phyloP scores from a whole-genome alignment of 1,140 invertebrate genomes.

The Drosophila funebris region DNA sequence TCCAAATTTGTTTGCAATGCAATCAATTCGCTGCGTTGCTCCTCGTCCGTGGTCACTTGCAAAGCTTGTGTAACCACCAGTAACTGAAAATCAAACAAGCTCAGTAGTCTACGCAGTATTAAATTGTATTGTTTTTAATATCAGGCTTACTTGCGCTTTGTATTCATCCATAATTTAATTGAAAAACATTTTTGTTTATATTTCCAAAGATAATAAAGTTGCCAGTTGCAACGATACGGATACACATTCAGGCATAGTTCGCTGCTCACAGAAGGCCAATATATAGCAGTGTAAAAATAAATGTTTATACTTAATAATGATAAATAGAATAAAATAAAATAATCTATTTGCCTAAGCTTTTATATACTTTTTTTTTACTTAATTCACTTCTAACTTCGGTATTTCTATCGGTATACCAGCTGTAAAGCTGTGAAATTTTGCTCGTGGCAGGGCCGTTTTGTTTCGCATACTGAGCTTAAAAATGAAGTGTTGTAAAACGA shows the following conservation, averaged over 20 bases:
- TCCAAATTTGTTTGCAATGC: slow-evolving; percentile 87
- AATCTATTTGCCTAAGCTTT: not conserved
- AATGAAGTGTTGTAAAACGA: slow-evolving; percentile 25
- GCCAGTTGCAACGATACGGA: slow-evolving; percentile 2
- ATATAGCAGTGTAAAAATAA: not conserved
- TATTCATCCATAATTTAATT: slow-evolving; percentile 59
- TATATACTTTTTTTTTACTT: not conserved
- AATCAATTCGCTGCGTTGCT: slow-evolving; percentile 86
- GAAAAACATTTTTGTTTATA: slow-evolving; percentile 25
- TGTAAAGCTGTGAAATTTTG: not conserved
- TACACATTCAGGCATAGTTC: slow-evolving; percentile 5
- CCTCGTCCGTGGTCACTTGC: slow-evolving; percentile 83
- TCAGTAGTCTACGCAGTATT: not conserved
- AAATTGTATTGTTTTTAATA: not conserved
- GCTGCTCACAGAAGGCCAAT: not conserved
- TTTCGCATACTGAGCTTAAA: too few relatives aligned
- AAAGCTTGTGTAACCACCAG: slow-evolving; percentile 86
- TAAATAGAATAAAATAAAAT: too few relatives aligned
- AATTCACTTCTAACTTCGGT: too few relatives aligned
- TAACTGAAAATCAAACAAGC: slow-evolving; percentile 84
- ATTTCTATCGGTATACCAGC: too few relatives aligned
- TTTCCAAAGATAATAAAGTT: not conserved
- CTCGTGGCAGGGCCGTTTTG: too few relatives aligned
- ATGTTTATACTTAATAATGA: not conserved
- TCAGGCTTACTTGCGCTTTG: slow-evolving; percentile 59